Conservation (phyloP, 2,888 invertebrate species). For the Meliscaeva auricollis region DNA sequence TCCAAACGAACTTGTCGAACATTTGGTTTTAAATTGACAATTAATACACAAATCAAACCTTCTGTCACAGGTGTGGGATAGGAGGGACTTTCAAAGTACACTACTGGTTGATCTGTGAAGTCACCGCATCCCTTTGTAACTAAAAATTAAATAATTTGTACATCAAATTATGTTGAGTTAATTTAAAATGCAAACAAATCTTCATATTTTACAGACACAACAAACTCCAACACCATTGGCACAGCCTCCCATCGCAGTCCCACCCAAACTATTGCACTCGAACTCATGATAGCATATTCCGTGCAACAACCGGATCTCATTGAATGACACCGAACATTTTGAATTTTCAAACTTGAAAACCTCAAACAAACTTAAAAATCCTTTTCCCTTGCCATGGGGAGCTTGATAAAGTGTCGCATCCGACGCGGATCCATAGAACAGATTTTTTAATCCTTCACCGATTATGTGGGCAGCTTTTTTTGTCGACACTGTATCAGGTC, state of each 20-base stretch:
- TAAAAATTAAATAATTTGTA: conserved; percentile 80
- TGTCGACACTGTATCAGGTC: conserved; percentile 68
- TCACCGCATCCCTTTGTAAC: conserved; percentile 89
- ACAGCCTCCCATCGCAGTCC: conserved; percentile 88
- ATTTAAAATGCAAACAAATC: neutral
- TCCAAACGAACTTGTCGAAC: conserved; percentile 89
- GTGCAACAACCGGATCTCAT: conserved; percentile 86
- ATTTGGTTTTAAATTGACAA: conserved; percentile 86
- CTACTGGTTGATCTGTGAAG: conserved; percentile 86
- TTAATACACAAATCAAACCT: conserved; percentile 87
- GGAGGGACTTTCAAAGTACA: conserved; percentile 90
- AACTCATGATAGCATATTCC: conserved; percentile 89
- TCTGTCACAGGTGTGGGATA: conserved; percentile 87
- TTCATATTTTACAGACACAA: conserved; percentile 88
- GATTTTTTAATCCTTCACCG: conserved; percentile 79
- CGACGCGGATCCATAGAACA: conserved; percentile 80
- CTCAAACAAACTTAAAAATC: conserved; percentile 89
- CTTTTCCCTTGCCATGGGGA: conserved; percentile 80
- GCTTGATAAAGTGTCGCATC: conserved; percentile 79
- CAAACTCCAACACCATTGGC: conserved; percentile 90
- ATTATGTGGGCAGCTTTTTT: conserved; percentile 67
- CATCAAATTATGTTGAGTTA: neutral
- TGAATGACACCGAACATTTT: conserved; percentile 84
- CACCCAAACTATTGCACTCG: conserved; percentile 88
- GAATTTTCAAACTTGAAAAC: conserved; percentile 89